Conservation (phyloP, 2,888 invertebrate genomes). For the Drosophila anceps region DNA sequence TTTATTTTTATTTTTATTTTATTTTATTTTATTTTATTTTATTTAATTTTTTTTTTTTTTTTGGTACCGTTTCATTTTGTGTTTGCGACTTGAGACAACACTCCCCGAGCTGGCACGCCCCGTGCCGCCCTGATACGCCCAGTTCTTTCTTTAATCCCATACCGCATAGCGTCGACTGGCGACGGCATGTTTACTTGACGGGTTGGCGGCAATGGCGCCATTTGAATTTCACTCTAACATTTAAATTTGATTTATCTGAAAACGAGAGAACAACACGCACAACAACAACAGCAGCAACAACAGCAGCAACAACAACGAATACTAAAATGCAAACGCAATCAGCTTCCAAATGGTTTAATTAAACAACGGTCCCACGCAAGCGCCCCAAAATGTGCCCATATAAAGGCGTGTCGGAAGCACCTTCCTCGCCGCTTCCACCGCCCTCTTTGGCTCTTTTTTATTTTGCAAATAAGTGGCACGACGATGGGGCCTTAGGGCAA, state of each 20-base stretch:
- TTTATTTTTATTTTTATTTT: too few species aligned
- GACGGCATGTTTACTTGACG: constrained; percentile 16
- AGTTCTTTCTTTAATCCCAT: neutral
- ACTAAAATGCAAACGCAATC: constrained; percentile 64
- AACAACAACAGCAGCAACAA: neutral
- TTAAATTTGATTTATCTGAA: constrained; percentile 68
- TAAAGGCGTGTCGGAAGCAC: constrained; percentile 5
- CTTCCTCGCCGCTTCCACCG: neutral
- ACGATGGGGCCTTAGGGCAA: neutral
- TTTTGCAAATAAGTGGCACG: constrained; percentile 11
- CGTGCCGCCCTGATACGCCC: neutral
- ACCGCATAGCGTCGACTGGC: neutral
- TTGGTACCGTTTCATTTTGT: constrained; percentile 18
- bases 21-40: neutral
- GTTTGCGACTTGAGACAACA: constrained; percentile 34
- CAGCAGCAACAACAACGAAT: constrained; percentile 15
- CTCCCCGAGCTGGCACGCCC: neutral
- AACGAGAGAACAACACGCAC: constrained; percentile 19
- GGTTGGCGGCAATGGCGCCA: constrained; percentile 16
- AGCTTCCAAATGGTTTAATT: constrained; percentile 71
- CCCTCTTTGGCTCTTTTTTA: neutral
- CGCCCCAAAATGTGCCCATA: constrained; percentile 18
- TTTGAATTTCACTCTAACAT: constrained; percentile 69
- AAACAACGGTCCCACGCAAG: constrained; percentile 35
- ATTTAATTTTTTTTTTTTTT: neutral